Evolutionary conservation across 2,113 vertebrate genomes (phyloP).

Genomic region (Bubo scandiacus): DNA sequence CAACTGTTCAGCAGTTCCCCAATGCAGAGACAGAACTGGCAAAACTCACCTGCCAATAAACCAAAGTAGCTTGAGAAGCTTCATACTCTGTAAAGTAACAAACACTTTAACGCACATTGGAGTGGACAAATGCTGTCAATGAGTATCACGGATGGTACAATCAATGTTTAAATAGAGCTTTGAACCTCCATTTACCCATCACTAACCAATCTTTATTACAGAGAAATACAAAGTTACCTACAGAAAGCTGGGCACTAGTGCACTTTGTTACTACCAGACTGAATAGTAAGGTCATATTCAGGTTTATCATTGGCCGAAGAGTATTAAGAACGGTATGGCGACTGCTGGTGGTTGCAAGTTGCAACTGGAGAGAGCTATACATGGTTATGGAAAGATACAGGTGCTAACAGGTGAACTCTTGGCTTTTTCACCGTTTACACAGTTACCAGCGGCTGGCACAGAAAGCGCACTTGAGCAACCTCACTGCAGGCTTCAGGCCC

Average conservation of each 20-base stretch:
- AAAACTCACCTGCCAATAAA: not conserved
- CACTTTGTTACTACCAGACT: not conserved
- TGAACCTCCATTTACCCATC: too few species aligned
- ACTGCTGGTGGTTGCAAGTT: rapidly evolving
- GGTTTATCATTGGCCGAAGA: not conserved
- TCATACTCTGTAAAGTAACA: not conserved
- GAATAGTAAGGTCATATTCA: rapidly evolving
- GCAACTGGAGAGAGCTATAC: not conserved
- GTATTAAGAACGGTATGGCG: rapidly evolving
- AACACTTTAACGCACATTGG: rapidly evolving
- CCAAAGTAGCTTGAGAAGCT: not conserved
- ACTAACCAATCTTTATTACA: not conserved
- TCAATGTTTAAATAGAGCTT: not conserved
- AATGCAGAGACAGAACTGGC: not conserved
- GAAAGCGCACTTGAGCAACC: too few species aligned
- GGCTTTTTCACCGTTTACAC: not conserved
- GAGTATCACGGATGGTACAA: rapidly evolving
- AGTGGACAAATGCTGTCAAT: not conserved
- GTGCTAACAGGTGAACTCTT: rapidly evolving
- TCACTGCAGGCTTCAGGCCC: not conserved
- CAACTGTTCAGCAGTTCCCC: not conserved
- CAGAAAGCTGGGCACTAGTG: rapidly evolving
- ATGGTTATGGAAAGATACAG: rapidly evolving
- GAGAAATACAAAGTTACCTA: not conserved
- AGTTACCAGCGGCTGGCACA: rapidly evolving